Base-by-base conservation (phyloP, 2,113 vertebrate genomes). In the Chaetops frenatus region DNA sequence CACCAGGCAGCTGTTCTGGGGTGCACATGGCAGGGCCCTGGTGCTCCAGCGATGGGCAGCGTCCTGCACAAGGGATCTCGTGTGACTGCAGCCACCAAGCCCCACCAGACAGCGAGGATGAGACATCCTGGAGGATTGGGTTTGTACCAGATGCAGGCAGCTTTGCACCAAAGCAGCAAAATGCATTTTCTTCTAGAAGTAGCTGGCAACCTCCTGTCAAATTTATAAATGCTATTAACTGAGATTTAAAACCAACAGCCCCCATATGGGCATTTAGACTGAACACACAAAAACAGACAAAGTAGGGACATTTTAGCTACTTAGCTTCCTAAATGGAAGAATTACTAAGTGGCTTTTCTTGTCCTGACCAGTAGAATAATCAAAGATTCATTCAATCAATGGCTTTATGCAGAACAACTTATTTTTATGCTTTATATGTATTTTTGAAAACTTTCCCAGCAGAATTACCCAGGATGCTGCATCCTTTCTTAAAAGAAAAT, bases 11-110 rank as follows among this genome's bases (percentile, higher is more conserved):
- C 64, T 85, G 38, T 38, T 62, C 42, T 2, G 10, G 18, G 29
- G 42, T 19, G 42, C 56, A 8, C 4, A 0, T 0, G 5, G 51
- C 57, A 56, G n/a, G 48, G 23, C 27, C 22, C 20, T 8, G 0
- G 4, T 23, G 9, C 25, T 11, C 18, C 51, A 60, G 67, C 25
- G 27, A 24, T 0, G 11, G 57, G 33, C 22, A 80, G 36, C 20
- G 33, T 13, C 73, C 62, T 60, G 62, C 84, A n/a, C 47, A 15
- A 27, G 45, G 16, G 33, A 21, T 15, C 60, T 72, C 2, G 29
- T 54, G 54, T 1, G 2, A 16, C 66, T 61, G 33, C 50, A 51
- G 70, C 35, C 53, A 40, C 57, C 28, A 12, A 33, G 17, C 54
- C 33, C 65, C 36, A 25, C 20, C 11, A n/a, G 35, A 15, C 35